A percentile compares a stretch with the other conserved stretches of the same genome.
These are phyloP conservation scores for Tretioscincus oriximinensis DNA, from an alignment of 2,113 vertebrate genomes.

Conservation along the genomic window DNA sequence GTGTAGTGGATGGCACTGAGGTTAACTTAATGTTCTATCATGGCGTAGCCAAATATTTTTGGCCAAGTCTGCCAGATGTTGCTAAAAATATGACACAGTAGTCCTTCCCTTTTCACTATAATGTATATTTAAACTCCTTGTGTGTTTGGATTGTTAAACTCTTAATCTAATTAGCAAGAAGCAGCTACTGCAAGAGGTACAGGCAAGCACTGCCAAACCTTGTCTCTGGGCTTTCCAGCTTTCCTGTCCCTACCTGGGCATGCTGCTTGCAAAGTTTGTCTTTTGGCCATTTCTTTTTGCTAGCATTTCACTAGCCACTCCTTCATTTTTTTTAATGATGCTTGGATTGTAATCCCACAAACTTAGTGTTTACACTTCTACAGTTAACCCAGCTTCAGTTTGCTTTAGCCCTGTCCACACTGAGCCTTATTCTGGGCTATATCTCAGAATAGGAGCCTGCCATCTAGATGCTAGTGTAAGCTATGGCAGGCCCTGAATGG, in stretches of 20 bases:
- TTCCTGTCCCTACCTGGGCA: neutral
- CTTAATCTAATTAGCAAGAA: neutral
- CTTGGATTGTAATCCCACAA: neutral
- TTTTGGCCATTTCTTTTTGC: neutral
- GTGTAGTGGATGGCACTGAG: slow-evolving; percentile 62
- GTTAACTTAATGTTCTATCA: neutral
- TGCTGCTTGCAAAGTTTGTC: neutral
- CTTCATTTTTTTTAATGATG: neutral
- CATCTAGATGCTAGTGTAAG: too few species aligned
- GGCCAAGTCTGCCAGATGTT: neutral
- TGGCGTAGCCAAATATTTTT: neutral
- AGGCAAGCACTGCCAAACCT: neutral
- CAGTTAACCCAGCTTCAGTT: too few species aligned
- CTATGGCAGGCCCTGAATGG: too few species aligned
- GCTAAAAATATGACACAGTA: neutral
- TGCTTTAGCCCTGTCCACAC: too few species aligned
- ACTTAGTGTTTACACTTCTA: neutral
- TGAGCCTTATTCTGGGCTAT: too few species aligned
- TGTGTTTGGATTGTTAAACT: neutral
- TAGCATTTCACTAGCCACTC: neutral
- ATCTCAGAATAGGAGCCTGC: too few species aligned
- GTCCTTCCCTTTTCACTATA: neutral
- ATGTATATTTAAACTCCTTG: neutral
- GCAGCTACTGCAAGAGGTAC: too few species aligned
- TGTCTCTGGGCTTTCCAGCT: neutral